Evolutionary conservation across 2,888 invertebrate genomes (phyloP), one percentile per base, ranked within the genome.

Genomic region (Tenthredo livida): DNA sequence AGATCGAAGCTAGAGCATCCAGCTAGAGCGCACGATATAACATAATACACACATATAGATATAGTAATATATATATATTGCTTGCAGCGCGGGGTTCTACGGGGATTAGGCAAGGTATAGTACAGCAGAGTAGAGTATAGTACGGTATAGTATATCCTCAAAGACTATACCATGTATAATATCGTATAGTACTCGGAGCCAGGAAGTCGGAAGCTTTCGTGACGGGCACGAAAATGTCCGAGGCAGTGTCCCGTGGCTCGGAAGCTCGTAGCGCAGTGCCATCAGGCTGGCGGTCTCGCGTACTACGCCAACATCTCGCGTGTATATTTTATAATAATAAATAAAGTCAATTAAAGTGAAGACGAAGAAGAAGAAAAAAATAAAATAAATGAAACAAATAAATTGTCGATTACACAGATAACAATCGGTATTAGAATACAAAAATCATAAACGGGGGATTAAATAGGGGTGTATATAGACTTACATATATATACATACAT

Each of bases 231-330:
- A 80, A 80, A 80, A 80, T 61, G 33, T 40, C 80, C 80, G 80
- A 80, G 61, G 17, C 40, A 10, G 25, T 80, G 37, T n/a, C 80
- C 58, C 58, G 80, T 40, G 82, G 61, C 80, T 86, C 85, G 85
- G 90, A 90, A 90, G 90, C 89, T 90, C 89, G 91, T 91, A 90
- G 89, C 89, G 90, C 91, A 90, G 90, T 90, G 89, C 90, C 90
- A 91, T 90, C 90, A 90, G 91, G 90, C 90, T 90, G 90, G 90
- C 90, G 90, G 90, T 90, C 90, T 89, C 91, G 91, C 89, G 90
- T 90, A 90, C 89, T 90, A 90, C 89, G 70, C 89, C 89, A 89
- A 88, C 86, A 86, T 84, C 88, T 87, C 85, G 67, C n/a, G 58
- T 58, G 37, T 3, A 80, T n/a, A 77, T 12, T 29, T 29, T 29